phyloP scores from a whole-genome alignment of 2,888 invertebrate species.

The Lasioglossum pauxillum region DNA sequence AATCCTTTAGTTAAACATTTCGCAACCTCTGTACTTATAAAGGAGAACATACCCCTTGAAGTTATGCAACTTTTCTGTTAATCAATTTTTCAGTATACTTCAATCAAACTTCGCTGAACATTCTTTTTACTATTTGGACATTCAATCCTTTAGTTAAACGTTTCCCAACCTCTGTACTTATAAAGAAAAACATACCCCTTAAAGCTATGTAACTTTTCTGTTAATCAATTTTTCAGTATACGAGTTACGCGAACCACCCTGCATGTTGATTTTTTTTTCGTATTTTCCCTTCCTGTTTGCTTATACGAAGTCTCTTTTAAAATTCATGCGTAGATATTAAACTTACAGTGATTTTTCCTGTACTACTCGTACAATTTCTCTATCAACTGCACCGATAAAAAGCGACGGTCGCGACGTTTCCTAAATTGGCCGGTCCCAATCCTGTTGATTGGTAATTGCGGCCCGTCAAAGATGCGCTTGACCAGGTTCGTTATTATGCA shows the following conservation, averaged over 20 bases:
- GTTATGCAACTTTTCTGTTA: too few relatives aligned
- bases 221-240: too few relatives aligned
- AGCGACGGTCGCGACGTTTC: neutral
- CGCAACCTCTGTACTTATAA: too few relatives aligned
- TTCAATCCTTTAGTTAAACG: neutral
- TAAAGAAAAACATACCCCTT: too few relatives aligned
- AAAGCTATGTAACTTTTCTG: too few relatives aligned
- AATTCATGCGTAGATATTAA: neutral
- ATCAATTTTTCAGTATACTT: too few relatives aligned
- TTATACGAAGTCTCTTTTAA: neutral
- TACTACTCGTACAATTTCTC: neutral
- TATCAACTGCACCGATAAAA: neutral
- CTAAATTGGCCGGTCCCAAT: neutral
- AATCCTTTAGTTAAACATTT: neutral
- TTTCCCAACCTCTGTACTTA: too few relatives aligned
- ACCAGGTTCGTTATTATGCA: conserved; percentile 3
- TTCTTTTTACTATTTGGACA: neutral
- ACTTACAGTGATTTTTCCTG: neutral
- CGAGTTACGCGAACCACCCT: too few relatives aligned
- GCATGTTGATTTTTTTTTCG: too few relatives aligned
- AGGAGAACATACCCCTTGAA: too few relatives aligned
- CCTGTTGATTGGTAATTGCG: neutral
- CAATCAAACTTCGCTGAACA: neutral
- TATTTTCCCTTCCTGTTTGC: too few relatives aligned
- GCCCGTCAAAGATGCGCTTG: neutral